A percentile compares a stretch with the other conserved stretches of the same genome.
These are phyloP conservation scores for Eilema sororculum DNA, from an alignment of 2,888 invertebrate species.

Conservation along the genomic window DNA sequence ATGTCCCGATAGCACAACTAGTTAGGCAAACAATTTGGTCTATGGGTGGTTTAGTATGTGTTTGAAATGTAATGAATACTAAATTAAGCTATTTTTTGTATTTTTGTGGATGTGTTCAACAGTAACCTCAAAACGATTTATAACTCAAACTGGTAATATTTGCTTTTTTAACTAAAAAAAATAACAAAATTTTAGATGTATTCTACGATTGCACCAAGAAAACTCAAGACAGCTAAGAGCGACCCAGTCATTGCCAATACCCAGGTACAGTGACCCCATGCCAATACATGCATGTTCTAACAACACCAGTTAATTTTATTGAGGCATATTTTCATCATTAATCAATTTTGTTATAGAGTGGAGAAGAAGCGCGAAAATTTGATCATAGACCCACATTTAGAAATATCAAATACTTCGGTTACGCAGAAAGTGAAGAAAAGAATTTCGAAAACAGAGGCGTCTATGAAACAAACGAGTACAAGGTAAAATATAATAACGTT, in stretches of 20 bases:
- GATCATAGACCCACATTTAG: conserved; percentile 55
- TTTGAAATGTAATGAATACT: conserved; percentile 1
- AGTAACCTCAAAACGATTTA: neutral
- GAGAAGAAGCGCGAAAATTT: conserved; percentile 62
- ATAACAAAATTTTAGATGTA: conserved; percentile 46
- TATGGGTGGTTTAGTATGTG: neutral
- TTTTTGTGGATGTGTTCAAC: conserved; percentile 9
- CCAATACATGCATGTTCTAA: conserved; percentile 17
- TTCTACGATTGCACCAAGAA: conserved; percentile 77
- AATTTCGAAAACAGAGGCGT: conserved; percentile 68
- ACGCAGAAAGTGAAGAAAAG: conserved; percentile 69
- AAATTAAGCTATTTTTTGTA: neutral
- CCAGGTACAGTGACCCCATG: conserved; percentile 39
- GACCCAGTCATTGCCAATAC: conserved; percentile 80
- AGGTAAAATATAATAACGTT: conserved; percentile 32
- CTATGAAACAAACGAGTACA: conserved; percentile 38
- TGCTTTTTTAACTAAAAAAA: conserved; percentile 37
- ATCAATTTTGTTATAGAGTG: conserved; percentile 50
- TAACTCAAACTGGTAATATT: conserved; percentile 16
- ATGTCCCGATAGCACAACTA: too few species aligned
- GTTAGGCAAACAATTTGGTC: too few species aligned
- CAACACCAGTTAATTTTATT: neutral
- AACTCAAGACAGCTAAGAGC: conserved; percentile 79
- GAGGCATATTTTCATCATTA: neutral
- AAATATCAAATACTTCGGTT: conserved; percentile 60